phyloP scores from a whole-genome alignment of 2,888 invertebrate genomes.

The Agrilus biguttatus region DNA sequence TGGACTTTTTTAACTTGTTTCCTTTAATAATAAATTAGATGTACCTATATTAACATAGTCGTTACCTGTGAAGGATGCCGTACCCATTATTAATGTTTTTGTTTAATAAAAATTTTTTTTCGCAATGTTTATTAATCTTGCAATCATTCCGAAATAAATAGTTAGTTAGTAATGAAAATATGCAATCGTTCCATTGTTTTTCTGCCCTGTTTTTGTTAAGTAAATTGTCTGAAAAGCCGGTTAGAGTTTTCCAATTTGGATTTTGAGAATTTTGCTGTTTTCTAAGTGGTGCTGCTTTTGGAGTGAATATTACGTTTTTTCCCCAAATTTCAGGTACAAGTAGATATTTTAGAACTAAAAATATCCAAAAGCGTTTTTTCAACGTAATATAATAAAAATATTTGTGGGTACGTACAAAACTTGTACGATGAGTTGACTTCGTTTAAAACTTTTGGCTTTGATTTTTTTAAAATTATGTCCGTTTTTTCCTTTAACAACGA shows the following conservation, averaged over 20 bases:
- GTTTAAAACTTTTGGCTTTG: not conserved
- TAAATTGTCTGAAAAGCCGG: slow-evolving; percentile 7
- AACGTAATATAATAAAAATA: too few species aligned
- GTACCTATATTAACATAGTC: too few species aligned
- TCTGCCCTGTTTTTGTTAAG: slow-evolving; percentile 8
- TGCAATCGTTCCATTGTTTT: slow-evolving; percentile 10
- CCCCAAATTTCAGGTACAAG: slow-evolving; percentile 10
- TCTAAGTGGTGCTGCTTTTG: too few species aligned
- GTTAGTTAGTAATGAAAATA: too few species aligned
- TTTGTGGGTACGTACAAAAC: too few species aligned
- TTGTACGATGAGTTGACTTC: not conserved
- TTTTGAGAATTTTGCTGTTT: not conserved
- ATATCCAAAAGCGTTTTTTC: too few species aligned
- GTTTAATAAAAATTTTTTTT: slow-evolving; percentile 13
- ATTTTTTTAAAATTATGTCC: slow-evolving; percentile 1
- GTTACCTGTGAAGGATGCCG: slow-evolving; percentile 25
- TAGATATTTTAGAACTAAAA: slow-evolving; percentile 11
- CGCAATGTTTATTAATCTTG: slow-evolving; percentile 10
- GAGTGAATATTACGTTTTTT: slow-evolving; percentile 3
- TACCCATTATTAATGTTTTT: slow-evolving; percentile 20
- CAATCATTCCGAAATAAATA: slow-evolving; percentile 8
- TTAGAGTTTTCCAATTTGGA: slow-evolving; percentile 1
- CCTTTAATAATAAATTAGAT: slow-evolving; percentile 1
- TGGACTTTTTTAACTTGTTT: too few species aligned
- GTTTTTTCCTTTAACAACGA: not conserved